Percentiles rank a stretch among this genome's conserved stretches.
phyloP scores from a whole-genome alignment of 2,797 vertebrate genomes.

The Calcarius lapponicus region DNA sequence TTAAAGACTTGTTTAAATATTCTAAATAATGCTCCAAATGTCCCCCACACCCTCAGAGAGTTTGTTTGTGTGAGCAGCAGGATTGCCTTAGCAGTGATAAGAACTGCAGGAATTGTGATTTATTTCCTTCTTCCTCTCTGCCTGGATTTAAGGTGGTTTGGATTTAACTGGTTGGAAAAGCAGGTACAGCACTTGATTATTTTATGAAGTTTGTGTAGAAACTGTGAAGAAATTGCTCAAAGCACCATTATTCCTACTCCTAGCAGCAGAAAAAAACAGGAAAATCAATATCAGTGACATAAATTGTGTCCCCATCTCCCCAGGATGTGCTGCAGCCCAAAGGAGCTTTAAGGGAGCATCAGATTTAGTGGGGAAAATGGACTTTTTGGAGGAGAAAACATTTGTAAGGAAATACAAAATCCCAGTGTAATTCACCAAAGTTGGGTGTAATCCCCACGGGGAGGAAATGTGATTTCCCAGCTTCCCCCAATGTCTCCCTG shows the following conservation, averaged over 20 bases:
- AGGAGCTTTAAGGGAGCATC: not conserved
- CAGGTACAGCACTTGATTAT: not conserved
- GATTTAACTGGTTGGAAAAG: not conserved
- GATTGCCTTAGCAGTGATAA: not conserved
- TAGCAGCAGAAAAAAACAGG: not conserved
- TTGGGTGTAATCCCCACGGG: not conserved
- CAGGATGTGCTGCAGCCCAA: not conserved
- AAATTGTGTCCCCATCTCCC: accelerated
- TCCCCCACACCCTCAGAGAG: not conserved
- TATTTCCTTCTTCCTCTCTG: not conserved
- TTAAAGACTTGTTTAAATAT: not conserved
- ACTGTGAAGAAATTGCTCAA: not conserved
- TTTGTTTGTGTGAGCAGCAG: not conserved
- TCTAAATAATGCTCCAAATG: not conserved
- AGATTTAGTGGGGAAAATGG: accelerated
- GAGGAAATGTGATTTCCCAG: not conserved
- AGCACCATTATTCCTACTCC: not conserved
- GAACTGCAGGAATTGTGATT: not conserved
- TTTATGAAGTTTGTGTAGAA: not conserved
- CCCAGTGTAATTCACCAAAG: not conserved
- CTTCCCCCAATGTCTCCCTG: not conserved
- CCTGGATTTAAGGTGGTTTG: not conserved
- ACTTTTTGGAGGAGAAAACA: not conserved
- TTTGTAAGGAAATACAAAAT: not conserved
- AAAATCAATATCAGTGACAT: accelerated